Conservation (phyloP, 2,113 vertebrate species). For the Falco punctatus region DNA sequence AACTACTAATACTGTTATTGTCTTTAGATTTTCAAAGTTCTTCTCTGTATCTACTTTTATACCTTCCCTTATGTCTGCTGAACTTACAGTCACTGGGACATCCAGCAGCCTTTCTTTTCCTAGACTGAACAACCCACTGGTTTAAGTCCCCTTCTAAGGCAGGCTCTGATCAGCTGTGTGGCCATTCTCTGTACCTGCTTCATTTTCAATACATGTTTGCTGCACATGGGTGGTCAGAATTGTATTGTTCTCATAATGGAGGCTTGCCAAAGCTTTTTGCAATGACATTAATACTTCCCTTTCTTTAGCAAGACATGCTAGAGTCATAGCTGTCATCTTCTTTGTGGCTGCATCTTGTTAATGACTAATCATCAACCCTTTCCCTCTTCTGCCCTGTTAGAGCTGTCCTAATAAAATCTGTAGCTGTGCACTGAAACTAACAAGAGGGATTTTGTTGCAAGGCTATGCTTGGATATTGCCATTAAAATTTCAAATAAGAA, state of each 20-base stretch:
- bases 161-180: neutral
- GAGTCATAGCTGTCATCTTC: constrained; percentile 24
- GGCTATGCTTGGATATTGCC: neutral
- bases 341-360: neutral
- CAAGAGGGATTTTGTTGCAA: neutral
- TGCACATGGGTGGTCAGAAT: neutral
- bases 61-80: neutral
- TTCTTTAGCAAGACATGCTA: constrained; percentile 3
- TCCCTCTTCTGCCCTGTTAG: neutral
- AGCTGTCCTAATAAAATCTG: neutral
- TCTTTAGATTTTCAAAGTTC: neutral
- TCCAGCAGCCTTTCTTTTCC: neutral
- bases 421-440: neutral
- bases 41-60: neutral
- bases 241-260: neutral
- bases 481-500: neutral
- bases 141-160: neutral
- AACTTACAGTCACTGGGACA: neutral
- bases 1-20: neutral
- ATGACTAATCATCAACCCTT: neutral
- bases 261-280: constrained; percentile 2
- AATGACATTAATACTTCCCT: neutral
- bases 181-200: neutral
- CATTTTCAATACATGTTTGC: neutral
- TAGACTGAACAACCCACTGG: neutral